Evolutionary conservation across 2,888 invertebrate species (phyloP), one percentile per base, ranked within the genome.

Genomic region (Tinea trinotella): DNA sequence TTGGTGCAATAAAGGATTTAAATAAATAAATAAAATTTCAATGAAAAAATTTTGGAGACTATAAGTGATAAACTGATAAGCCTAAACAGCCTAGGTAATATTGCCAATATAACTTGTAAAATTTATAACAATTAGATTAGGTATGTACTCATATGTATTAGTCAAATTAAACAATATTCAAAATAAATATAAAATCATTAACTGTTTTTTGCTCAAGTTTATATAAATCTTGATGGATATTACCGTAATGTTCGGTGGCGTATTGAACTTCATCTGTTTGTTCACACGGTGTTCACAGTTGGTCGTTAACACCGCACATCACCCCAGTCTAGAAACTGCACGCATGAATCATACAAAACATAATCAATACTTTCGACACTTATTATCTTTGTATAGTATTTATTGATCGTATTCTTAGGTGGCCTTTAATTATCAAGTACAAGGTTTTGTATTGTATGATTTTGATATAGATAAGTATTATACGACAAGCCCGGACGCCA

Each of bases 401-500:
- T 10, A 30, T 30, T 30, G n/a, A 1, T 2, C n/a, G n/a, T 30
- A 30, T 30, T 30, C 22, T 22, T 22, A 5, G 22, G n/a, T 46
- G 46, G n/a, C 46, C 46, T 46, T 46, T 46, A 46, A 46, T 46
- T 17, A 46, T 46, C 17, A 46, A 46, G 46, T 46, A 46, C 46
- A 46, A 19, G 46, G 46, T 46, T 19, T 46, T 46, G n/a, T 40
- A 10, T 46, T 15, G 10, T 7, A 17, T 17, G 17, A 46, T 46
- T 46, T 46, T 46, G 46, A 46, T 19, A 19, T 46, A 46, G 46
- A 46, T 46, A 46, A 19, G 19, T 46, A 19, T 46, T 18, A 19
- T 46, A 19, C 46, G 46, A 46, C 35, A 36, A 30, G 52, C 20
- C 52, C 52, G 57, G 57, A 59, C 60, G 67, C 67, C 67, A 62